Conservation (phyloP, 2,113 vertebrate genomes). For the Urocolius indicus region DNA sequence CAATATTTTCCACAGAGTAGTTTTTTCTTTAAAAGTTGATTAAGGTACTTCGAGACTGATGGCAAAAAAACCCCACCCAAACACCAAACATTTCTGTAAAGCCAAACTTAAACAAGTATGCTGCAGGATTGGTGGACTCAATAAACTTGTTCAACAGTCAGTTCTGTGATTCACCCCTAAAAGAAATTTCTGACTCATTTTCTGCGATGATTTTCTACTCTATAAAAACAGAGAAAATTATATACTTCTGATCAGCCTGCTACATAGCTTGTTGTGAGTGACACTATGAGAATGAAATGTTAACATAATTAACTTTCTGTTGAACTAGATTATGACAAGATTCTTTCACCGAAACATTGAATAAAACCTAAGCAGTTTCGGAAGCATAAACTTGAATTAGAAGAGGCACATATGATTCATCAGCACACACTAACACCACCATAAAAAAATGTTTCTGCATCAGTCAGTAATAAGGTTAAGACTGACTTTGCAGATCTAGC, state of each 20-base stretch:
- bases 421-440: neutral
- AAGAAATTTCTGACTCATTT: constrained; percentile 41
- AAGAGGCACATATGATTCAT: neutral
- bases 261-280: neutral
- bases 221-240: constrained; percentile 9
- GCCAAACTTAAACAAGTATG: neutral
- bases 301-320: constrained; percentile 16
- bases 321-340: neutral
- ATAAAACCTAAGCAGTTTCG: neutral
- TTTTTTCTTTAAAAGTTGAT: neutral
- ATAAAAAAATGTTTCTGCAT: neutral
- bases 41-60: neutral
- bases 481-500: neutral
- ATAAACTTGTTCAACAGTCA: neutral
- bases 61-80: neutral
- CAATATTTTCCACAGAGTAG: neutral
- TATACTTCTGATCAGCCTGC: neutral
- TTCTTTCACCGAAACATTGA: constrained; percentile 11
- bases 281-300: constrained; percentile 8
- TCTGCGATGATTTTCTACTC: neutral
- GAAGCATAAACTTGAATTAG: constrained; percentile 24
- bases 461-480: neutral
- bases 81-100: neutral
- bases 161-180: neutral
- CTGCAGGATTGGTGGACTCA: neutral